Evolutionary conservation across 2,797 vertebrate genomes (phyloP).

Genomic region (Cirrhinus molitorella): DNA sequence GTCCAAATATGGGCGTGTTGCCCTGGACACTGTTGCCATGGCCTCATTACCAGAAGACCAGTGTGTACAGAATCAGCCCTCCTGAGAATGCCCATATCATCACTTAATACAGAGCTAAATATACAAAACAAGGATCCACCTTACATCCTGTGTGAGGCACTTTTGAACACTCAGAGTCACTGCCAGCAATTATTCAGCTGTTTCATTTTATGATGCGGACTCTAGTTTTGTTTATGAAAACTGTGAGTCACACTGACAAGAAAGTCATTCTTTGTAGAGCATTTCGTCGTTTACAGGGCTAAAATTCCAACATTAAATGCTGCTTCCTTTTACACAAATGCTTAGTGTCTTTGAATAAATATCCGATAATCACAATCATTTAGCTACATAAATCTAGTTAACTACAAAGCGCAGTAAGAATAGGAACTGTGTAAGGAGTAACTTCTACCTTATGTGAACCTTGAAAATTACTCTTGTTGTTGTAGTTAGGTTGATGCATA

Average conservation of each 20-base stretch:
- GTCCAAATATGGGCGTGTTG: constrained; percentile 51
- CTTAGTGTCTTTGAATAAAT: not conserved
- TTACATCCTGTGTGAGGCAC: constrained; percentile 30
- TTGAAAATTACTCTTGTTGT: not conserved
- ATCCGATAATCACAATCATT: not conserved
- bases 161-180: constrained; percentile 21
- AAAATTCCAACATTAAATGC: not conserved
- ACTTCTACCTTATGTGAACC: not conserved
- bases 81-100: constrained; percentile 41
- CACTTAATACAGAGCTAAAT: constrained; percentile 56
- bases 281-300: not conserved
- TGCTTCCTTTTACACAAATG: not conserved
- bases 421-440: not conserved
- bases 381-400: not conserved
- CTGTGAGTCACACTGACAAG: not conserved
- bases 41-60: constrained; percentile 62
- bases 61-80: constrained; percentile 57
- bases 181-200: constrained; percentile 1
- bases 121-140: constrained; percentile 59
- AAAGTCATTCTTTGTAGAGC: not conserved
- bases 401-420: not conserved
- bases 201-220: not conserved
- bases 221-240: not conserved
- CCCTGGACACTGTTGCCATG: constrained; percentile 63
- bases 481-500: not conserved